Base-by-base conservation (phyloP, 2,113 vertebrate species). In the Percina caprodes region DNA sequence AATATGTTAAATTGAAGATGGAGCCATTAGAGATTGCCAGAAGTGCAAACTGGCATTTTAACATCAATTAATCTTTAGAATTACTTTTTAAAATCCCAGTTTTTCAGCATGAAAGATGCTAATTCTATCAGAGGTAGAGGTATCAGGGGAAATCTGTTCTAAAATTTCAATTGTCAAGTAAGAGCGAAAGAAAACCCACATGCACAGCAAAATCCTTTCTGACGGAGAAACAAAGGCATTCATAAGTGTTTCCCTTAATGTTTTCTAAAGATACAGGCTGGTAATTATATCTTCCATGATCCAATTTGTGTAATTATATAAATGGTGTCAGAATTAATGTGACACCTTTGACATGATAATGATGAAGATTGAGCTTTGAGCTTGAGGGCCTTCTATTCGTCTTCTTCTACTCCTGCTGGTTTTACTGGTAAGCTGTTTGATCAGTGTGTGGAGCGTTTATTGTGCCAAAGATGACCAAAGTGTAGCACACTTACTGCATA, bases 61-160 rank as follows among this genome's bases (percentile, higher is more conserved):
- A 61, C 69, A 79, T 66, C 30, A 83, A 85, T 86, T 77, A 23
- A 80, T 88, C 69, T 76, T 80, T 60, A 14, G 76, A 75, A 84
- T 80, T 45, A 52, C 79, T 83, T 77, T 83, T 84, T 48, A 42
- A 71, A 63, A 81, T 58, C 39, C 23, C 13, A 15, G 26, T 26
- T 52, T 72, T 55, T 68, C 39, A 9, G 24, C 2, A n/a, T 58
- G 6, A 42, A 72, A 68, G 54, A 54, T 65, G 46, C 13, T 73
- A 67, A 82, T 49, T 48, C 23, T 63, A 75, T 69, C 42, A 63
- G 33, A 65, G n/a, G n/a, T n/a, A n/a, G n/a, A n/a, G n/a, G n/a
- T n/a, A n/a, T n/a, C n/a, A n/a, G n/a, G n/a, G n/a, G n/a, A n/a
- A n/a, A n/a, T n/a, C 35, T 30, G 45, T 16, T 79, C 33, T 11